These are phyloP conservation scores for Lytechinus variegatus DNA, from an alignment of 35 echinoderm and acorn worm genomes.

Conservation along the genomic window DNA sequence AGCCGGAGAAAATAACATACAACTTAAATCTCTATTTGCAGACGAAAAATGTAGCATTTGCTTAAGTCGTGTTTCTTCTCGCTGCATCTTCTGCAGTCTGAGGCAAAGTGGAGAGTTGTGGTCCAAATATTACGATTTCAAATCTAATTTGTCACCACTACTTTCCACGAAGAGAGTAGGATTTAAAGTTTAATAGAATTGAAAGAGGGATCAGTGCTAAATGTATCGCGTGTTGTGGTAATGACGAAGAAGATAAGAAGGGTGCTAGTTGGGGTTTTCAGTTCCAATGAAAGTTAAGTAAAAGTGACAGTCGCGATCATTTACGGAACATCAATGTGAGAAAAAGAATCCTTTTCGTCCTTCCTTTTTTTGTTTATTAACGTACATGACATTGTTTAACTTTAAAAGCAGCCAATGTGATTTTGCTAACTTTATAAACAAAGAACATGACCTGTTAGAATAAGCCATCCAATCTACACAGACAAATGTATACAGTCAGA, in stretches of 20 bases:
- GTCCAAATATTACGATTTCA: conserved; percentile 55
- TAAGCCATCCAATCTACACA: no score
- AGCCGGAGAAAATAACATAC: conserved; percentile 22
- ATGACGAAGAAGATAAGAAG: neutral
- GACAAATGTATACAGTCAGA: no score
- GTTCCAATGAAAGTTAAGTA: neutral
- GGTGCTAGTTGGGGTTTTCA: neutral
- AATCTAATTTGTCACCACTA: conserved; percentile 52
- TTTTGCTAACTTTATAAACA: neutral
- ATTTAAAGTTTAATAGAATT: conserved; percentile 52
- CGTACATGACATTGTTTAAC: no score
- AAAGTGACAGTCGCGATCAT: conserved; percentile 8
- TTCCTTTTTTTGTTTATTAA: neutral
- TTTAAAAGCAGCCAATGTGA: neutral
- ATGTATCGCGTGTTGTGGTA: conserved; percentile 30
- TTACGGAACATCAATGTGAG: neutral
- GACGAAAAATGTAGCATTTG: conserved; percentile 22
- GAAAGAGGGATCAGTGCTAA: neutral
- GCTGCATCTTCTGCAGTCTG: neutral
- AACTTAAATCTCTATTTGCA: neutral
- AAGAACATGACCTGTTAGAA: neutral
- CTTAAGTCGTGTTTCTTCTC: neutral
- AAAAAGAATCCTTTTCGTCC: neutral
- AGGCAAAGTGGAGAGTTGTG: conserved; percentile 32
- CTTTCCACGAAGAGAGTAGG: neutral